phyloP scores from a whole-genome alignment of 2,113 vertebrate genomes.

The Tupaia chinensis region DNA sequence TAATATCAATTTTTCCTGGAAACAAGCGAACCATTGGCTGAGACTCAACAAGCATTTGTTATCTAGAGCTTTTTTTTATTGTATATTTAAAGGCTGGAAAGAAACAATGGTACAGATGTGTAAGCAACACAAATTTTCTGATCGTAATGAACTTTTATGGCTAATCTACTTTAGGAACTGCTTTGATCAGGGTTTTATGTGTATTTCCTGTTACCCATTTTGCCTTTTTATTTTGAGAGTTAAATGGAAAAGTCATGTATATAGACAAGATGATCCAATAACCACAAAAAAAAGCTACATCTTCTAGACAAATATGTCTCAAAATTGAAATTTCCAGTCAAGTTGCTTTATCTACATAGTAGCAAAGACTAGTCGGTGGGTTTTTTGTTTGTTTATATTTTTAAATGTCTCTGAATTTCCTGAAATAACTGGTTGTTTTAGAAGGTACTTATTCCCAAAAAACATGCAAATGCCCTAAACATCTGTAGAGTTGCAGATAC shows the following conservation, averaged over 20 bases:
- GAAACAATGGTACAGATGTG: background rate
- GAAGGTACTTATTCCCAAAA: background rate
- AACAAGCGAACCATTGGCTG: slow-evolving; percentile 5
- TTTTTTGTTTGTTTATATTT: background rate
- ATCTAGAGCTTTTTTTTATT: slow-evolving; percentile 22
- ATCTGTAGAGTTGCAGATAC: background rate
- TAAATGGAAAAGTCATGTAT: background rate
- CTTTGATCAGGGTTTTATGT: background rate
- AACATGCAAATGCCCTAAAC: background rate
- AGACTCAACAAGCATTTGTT: slow-evolving; percentile 19
- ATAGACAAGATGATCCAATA: background rate
- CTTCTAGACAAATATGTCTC: background rate
- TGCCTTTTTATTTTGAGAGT: background rate
- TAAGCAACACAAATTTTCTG: background rate
- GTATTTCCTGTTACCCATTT: background rate
- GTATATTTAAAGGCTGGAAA: slow-evolving; percentile 8
- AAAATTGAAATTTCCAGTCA: background rate
- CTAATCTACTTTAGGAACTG: background rate
- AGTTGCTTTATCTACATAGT: background rate
- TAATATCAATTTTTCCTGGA: slow-evolving; percentile 58
- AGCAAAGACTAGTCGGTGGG: background rate
- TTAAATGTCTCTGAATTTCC: background rate
- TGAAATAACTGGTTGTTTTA: slow-evolving; percentile 13
- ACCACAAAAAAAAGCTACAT: background rate
- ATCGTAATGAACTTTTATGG: background rate